Conservation (phyloP, 2,797 vertebrate species). For the Gadopsis bispinosus region DNA sequence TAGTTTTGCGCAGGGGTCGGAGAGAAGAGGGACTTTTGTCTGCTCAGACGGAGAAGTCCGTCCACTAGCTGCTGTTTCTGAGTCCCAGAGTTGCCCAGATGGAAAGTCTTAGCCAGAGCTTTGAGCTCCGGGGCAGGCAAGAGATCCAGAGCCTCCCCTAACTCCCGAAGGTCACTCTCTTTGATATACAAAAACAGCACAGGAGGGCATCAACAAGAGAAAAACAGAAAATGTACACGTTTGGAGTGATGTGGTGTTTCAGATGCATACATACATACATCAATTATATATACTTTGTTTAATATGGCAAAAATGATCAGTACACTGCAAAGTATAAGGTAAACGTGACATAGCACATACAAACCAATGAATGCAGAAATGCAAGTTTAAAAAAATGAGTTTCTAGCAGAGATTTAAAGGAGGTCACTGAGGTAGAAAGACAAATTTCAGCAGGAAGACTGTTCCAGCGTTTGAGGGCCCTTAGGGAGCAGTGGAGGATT, state of each 20-base stretch:
- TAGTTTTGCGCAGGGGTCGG: constrained; percentile 75
- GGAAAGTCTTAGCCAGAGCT: constrained; percentile 91
- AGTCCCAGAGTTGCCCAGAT: constrained; percentile 85
- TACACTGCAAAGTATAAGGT: background rate
- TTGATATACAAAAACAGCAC: constrained; percentile 15
- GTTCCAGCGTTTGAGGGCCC: constrained; percentile 3
- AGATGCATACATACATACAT: background rate
- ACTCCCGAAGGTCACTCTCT: constrained; percentile 91
- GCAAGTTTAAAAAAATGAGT: background rate
- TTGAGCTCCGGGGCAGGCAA: constrained; percentile 93
- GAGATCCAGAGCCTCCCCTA: constrained; percentile 90
- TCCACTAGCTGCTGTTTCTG: constrained; percentile 92
- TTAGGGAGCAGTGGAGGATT: background rate
- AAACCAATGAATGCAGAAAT: background rate
- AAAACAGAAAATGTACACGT: background rate
- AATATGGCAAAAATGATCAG: background rate
- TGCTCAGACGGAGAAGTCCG: constrained; percentile 88
- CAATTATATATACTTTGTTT: background rate
- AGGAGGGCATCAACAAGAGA: background rate
- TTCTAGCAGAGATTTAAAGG: background rate
- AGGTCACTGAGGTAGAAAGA: background rate
- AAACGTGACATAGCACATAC: background rate
- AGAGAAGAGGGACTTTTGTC: constrained; percentile 90
- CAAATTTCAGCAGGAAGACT: background rate
- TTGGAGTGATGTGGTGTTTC: background rate